Base-by-base conservation (phyloP, 2,113 vertebrate genomes). In the Catharus bicknelli region DNA sequence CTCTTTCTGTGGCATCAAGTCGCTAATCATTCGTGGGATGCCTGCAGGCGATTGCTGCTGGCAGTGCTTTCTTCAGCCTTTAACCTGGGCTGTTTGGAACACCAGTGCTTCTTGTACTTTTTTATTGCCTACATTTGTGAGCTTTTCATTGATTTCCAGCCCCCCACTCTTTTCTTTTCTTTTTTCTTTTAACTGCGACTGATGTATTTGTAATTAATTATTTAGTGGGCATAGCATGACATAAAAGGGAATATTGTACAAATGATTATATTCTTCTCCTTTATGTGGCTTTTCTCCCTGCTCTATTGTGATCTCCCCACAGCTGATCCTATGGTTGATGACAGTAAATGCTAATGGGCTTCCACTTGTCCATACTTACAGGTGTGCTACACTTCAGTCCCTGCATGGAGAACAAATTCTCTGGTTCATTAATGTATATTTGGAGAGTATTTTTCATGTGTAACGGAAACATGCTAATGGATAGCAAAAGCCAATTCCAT, bases 201-300 rank as follows among this genome's bases (percentile, higher is more conserved):
- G 88, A 80, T 96, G 84, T 75, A 78, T 93, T 90, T 94, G 73
- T 79, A 93, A 88, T 97, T 90, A 95, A 96, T 96, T 95, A 96
- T 97, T 96, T 94, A 96, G 68, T 59, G 51, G 57, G 54, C 48
- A 64, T 72, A 86, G 81, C 54, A 72, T 84, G 83, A 83, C 94
- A 94, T 96, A 83, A 96, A 96, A 96, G 62, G 40, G 93, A 96
- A 93, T 95, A 94, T 93, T 75, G 90, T 90, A 95, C 89, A 89
- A 92, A 95, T 32, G 2, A 77, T 90, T 91, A 11, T 90, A 77
- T 96, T 95, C 95, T 95, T 86, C 42, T 90, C 69, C 53, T 95
- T 84, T 95, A 51, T 91, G 81, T 88, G 78, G 66, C 66, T 81
- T 89, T 93, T 87, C 66, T 82, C 66, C 66, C 40, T 67, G 58